Evolutionary conservation across 1,140 invertebrate species (phyloP), one percentile per base, ranked within the genome.

Genomic region (Procambarus clarkii): DNA sequence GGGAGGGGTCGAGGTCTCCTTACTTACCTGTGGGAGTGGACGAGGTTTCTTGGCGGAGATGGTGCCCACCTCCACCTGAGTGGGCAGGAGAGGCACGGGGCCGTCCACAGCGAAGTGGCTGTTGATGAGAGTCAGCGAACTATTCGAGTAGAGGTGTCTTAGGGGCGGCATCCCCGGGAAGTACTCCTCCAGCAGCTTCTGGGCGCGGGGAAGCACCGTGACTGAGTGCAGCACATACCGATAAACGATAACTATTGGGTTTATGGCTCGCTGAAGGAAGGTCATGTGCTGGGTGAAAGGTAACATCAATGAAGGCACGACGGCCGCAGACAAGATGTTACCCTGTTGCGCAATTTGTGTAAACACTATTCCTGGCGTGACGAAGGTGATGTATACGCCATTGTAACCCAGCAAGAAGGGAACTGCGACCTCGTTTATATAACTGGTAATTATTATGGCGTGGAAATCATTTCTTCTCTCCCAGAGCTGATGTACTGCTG

Each of bases 281-380:
- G 93, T 95, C 96, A 96, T 96, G 7, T 94, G 93, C 81, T 96
- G 94, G 0, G 95, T 94, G 58, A 95, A 95, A 0, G 94, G 93
- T 18, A 96, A 93, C 93, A 96, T 94, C 82, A 95, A 96, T 44
- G 95, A 95, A 0, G 96, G 96, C 48, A 96, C 95, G 91, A 96
- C 95, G 0, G 96, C 95, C 0, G 96, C 94, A 48, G 95, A 96
- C 48, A 96, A 50, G 81, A 87, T 81, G 50, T 92, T 89, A 3
- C 87, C 87, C 13, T 46, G 74, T 46, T 54, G 48, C 3, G 81
- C 24, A 11, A 92, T 45, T 5, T 48, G 46, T 13, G 46, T 74
- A 45, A 86, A 50, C 54, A 86, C 92, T 9, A 92, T 76, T 0
- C 92, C 92, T 8, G 92, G 92, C 3, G 92, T 92, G 83, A 69